Evolutionary conservation across 23 tunicate species (phyloP).

Genomic region (Styela plicata): DNA sequence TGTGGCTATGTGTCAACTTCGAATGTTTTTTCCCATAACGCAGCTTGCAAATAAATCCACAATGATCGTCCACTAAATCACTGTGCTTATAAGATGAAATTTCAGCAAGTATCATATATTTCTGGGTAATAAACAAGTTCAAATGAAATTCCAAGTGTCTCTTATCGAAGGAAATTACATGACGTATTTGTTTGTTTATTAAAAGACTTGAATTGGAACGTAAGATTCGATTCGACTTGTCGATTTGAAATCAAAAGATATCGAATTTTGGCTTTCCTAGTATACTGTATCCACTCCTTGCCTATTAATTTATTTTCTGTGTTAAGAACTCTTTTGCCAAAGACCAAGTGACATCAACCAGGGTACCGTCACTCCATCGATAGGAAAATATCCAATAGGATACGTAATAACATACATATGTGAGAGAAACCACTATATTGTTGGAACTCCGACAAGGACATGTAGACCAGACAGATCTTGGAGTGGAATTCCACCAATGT

Average conservation of each 20-base stretch:
- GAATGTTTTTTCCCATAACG: too few species aligned
- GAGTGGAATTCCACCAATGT: conserved; percentile 7
- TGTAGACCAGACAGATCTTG: not conserved
- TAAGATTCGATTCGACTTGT: not conserved
- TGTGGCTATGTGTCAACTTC: too few species aligned
- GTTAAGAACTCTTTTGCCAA: conserved; percentile 33
- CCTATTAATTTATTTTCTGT: too few species aligned
- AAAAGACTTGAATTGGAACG: not conserved
- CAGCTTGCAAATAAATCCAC: too few species aligned
- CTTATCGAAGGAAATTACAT: too few species aligned
- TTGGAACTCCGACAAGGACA: conserved; percentile 25
- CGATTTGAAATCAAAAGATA: not conserved
- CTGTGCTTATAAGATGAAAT: too few species aligned
- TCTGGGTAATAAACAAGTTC: too few species aligned
- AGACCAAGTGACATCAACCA: conserved; percentile 29
- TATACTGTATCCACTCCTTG: too few species aligned
- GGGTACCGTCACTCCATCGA: conserved; percentile 12
- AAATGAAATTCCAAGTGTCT: too few species aligned
- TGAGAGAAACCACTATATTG: not conserved
- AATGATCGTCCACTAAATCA: too few species aligned
- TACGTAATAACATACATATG: conserved; percentile 20
- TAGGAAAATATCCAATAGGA: conserved; percentile 29
- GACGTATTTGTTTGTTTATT: not conserved
- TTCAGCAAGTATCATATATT: too few species aligned
- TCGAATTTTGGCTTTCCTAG: not conserved